Base-by-base conservation (phyloP, 2,888 invertebrate genomes). In the Conchocele bisecta region DNA sequence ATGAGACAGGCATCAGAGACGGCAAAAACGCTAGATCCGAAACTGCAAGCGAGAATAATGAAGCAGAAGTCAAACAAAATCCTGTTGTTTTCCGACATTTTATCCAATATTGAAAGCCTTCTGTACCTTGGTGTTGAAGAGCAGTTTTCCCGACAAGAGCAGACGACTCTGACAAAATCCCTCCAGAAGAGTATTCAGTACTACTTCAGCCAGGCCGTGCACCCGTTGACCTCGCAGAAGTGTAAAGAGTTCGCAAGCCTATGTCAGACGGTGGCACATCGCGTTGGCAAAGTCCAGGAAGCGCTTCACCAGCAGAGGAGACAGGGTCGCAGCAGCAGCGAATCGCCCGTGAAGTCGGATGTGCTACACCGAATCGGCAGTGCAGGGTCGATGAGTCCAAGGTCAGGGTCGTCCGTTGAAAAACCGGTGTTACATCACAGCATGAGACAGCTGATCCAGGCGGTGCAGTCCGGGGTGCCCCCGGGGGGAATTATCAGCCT, bases 391-490 rank as follows among this genome's bases (percentile, higher is more conserved):
- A 20, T 65, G 4, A 54, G 60, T 24, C 48, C 67, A 26, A 50
- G 59, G 44, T 35, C 63, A 44, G 58, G 44, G 20, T 73, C 77
- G 13, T 60, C 54, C 22, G 39, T 61, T 26, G 78, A 82, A 22
- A 75, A 72, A 50, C 83, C 84, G 22, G 75, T 73, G 3, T 51
- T 89, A 4, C 86, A 87, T 53, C 70, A 67, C 26, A 80, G 81
- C 26, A 79, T 88, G 78, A 88, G 88, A 56, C 80, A 83, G 2
- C 73, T 89, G 39, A 83, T 88, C 35, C 68, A 75, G 39, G 60
- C 69, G 6, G 60, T 88, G 68, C 84, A 86, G 53, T 84, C 83
- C 48, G 79, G 76, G 50, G 70, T 86, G 3, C 87, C 88, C 13
- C 58, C 61, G 7, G 85, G 82, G 17, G 89, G 89, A 7, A 24